Evolutionary conservation across 2,797 vertebrate species (phyloP).

Genomic region (Monodelphis domestica): DNA sequence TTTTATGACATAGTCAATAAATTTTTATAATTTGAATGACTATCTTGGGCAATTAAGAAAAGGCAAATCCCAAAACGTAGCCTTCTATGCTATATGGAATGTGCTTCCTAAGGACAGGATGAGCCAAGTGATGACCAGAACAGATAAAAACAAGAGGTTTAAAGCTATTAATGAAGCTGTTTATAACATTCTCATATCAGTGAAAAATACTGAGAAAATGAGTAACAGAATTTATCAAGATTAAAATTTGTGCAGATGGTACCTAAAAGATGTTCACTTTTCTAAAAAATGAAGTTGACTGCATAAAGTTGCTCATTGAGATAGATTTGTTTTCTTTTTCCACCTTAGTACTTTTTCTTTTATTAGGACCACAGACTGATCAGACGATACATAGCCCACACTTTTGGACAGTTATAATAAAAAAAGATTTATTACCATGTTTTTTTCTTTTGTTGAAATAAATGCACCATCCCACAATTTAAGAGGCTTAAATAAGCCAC

Average conservation of each 20-base stretch:
- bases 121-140: slow-evolving; percentile 71
- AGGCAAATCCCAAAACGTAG: slow-evolving; percentile 82
- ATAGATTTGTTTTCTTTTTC: slow-evolving; percentile 76
- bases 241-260: slow-evolving; percentile 81
- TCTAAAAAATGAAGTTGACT: slow-evolving; percentile 83
- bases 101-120: slow-evolving; percentile 68
- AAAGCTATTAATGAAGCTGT: slow-evolving; percentile 78
- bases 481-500: slow-evolving; percentile 81
- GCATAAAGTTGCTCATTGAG: slow-evolving; percentile 79
- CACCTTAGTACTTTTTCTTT: slow-evolving; percentile 81
- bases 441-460: slow-evolving; percentile 86
- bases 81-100: slow-evolving; percentile 82
- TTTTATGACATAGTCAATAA: slow-evolving; percentile 65
- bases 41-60: slow-evolving; percentile 79
- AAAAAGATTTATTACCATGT: slow-evolving; percentile 86
- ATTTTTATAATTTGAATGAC: slow-evolving; percentile 74
- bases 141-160: slow-evolving; percentile 79
- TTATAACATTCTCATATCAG: slow-evolving; percentile 66
- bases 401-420: slow-evolving; percentile 85
- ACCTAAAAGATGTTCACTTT: slow-evolving; percentile 78
- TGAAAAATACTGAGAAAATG: slow-evolving; percentile 78
- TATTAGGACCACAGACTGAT: slow-evolving; percentile 83
- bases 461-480: slow-evolving; percentile 83
- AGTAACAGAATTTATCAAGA: slow-evolving; percentile 78
- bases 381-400: slow-evolving; percentile 86